Conservation (phyloP, 1,140 invertebrate genomes). For the Trinorchestia longiramus region DNA sequence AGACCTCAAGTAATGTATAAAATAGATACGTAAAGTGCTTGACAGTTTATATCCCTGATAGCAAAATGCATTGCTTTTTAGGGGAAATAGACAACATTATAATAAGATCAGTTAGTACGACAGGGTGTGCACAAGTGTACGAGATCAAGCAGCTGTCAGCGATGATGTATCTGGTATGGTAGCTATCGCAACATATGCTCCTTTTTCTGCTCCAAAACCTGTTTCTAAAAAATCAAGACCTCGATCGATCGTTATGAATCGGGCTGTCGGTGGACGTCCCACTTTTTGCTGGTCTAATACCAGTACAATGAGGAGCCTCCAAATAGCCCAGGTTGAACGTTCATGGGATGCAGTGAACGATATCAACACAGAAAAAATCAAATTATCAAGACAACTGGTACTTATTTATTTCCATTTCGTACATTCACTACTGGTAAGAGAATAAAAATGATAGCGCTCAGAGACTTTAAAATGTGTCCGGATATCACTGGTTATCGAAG, state of each 20-base stretch:
- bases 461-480: background rate
- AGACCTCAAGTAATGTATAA: background rate
- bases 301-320: background rate
- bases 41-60: background rate
- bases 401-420: background rate
- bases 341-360: background rate
- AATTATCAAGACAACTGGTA: background rate
- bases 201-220: background rate
- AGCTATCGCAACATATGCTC: constrained; percentile 16
- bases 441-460: background rate
- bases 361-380: background rate
- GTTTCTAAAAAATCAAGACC: constrained; percentile 6
- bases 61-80: background rate
- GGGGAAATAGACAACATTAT: background rate
- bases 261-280: background rate
- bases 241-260: constrained; percentile 34
- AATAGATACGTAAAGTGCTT: background rate
- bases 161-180: constrained; percentile 28
- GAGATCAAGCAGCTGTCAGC: background rate
- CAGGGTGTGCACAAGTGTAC: background rate
- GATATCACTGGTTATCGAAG: background rate
- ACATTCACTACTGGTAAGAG: background rate
- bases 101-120: background rate
- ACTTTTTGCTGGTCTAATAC: background rate
- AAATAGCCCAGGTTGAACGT: background rate